Evolutionary conservation across 2,797 vertebrate species (phyloP).

Genomic region (Falco concolor): DNA sequence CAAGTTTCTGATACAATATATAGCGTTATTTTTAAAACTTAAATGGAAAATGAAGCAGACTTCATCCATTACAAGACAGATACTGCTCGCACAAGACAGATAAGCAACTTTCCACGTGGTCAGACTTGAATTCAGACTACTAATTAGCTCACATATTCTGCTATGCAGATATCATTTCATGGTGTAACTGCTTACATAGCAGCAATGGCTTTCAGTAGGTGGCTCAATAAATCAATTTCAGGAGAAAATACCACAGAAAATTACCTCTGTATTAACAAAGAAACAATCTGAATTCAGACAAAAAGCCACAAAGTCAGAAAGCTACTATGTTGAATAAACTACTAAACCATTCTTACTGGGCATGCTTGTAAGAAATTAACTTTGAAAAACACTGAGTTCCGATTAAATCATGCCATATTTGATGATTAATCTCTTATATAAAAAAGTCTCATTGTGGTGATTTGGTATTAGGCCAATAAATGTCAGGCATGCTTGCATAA

Average conservation of each 20-base stretch:
- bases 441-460: background rate
- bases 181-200: background rate
- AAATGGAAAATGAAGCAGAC: background rate
- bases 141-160: background rate
- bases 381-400: background rate
- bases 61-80: background rate
- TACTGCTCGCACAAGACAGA: background rate
- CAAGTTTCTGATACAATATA: background rate
- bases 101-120: background rate
- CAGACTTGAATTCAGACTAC: conserved; percentile 25
- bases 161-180: accelerated
- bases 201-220: background rate
- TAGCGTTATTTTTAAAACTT: background rate
- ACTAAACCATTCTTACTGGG: conserved; percentile 15
- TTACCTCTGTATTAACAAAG: background rate
- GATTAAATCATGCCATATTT: background rate
- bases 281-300: conserved; percentile 44
- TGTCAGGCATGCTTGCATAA: conserved; percentile 41
- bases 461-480: background rate
- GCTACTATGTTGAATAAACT: background rate
- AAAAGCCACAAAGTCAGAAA: background rate
- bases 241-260: background rate
- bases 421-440: background rate
- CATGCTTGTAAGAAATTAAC: background rate
- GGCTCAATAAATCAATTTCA: background rate